Conservation (phyloP, 2,113 vertebrate species). For the Scophthalmus maximus region DNA sequence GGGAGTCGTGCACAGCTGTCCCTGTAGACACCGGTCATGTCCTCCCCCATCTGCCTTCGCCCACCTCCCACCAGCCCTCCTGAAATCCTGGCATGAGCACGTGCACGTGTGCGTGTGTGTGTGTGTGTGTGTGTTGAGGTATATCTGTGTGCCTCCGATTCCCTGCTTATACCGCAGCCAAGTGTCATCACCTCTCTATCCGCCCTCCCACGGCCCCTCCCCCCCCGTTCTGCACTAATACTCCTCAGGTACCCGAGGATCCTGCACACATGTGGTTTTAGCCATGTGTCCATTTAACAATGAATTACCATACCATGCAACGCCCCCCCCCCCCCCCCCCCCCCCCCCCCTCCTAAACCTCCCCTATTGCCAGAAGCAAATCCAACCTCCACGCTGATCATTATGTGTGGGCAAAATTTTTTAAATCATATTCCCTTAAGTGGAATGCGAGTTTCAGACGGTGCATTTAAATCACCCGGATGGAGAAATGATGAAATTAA, state of each 20-base stretch:
- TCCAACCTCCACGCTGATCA: slow-evolving; percentile 26
- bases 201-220: slow-evolving; percentile 41
- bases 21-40: slow-evolving; percentile 67
- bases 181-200: slow-evolving; percentile 69
- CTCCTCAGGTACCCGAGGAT: slow-evolving; percentile 53
- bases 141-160: slow-evolving; percentile 19
- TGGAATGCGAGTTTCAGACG: slow-evolving; percentile 2
- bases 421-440: slow-evolving; percentile 28
- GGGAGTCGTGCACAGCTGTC: slow-evolving; percentile 74
- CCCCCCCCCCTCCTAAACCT: too few species aligned
- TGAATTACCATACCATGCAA: slow-evolving; percentile 44
- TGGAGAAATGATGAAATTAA: slow-evolving; percentile 50
- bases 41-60: slow-evolving; percentile 76
- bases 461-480: slow-evolving; percentile 22
- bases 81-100: slow-evolving; percentile 48
- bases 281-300: slow-evolving; percentile 71
- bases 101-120: slow-evolving; percentile 32
- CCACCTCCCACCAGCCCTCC: slow-evolving; percentile 47
- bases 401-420: slow-evolving; percentile 20
- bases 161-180: slow-evolving; percentile 62
- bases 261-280: slow-evolving; percentile 49
- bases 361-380: slow-evolving; percentile 31
- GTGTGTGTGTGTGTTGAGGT: slow-evolving; percentile 35
- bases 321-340: too few species aligned
- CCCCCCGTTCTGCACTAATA: slow-evolving; percentile 38